These are phyloP conservation scores for Carcharodon carcharias DNA, from an alignment of 2,797 vertebrate species.

Conservation along the genomic window DNA sequence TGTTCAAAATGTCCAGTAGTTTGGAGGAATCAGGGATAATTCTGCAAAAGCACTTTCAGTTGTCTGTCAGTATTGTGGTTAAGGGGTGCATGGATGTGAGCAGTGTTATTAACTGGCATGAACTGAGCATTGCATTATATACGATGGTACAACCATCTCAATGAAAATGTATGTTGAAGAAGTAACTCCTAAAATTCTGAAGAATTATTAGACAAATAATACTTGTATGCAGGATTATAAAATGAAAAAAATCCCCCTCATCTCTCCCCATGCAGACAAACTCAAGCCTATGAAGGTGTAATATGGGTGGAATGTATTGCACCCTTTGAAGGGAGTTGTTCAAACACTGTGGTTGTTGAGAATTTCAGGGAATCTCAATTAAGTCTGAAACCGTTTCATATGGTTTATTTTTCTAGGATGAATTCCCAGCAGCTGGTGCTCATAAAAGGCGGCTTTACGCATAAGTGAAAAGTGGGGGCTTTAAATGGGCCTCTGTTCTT, in stretches of 20 bases:
- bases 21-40: neutral
- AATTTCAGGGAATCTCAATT: slow-evolving; percentile 52
- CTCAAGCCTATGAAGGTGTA: neutral
- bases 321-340: slow-evolving; percentile 45
- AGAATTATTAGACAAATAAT: neutral
- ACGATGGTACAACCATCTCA: neutral
- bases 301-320: slow-evolving; percentile 37
- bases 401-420: slow-evolving; percentile 64
- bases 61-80: neutral
- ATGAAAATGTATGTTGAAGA: too few relatives aligned
- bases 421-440: slow-evolving; percentile 48
- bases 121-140: neutral
- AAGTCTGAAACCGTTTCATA: slow-evolving; percentile 58
- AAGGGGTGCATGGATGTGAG: neutral
- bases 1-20: too few relatives aligned
- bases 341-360: slow-evolving; percentile 52
- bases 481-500: neutral
- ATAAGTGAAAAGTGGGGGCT: neutral
- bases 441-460: neutral
- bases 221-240: neutral
- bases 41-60: neutral
- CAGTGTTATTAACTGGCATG: too few relatives aligned
- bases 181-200: neutral
- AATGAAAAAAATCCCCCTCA: neutral
- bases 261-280: neutral